phyloP scores from a whole-genome alignment of 2,888 invertebrate genomes.

The Odiellus spinosus region DNA sequence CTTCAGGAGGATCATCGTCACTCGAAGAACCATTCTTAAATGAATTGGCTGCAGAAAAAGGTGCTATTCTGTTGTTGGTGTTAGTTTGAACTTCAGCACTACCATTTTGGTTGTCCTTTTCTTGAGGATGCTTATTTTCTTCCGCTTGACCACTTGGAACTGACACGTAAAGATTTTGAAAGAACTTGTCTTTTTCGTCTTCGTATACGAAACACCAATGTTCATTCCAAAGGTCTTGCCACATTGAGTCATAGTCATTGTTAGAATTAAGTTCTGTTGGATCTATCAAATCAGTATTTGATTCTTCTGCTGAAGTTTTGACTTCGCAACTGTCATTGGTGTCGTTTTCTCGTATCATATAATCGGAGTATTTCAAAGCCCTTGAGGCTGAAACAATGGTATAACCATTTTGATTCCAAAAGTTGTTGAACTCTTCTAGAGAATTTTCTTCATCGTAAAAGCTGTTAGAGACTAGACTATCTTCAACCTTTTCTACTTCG shows the following conservation, averaged over 20 bases:
- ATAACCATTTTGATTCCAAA: constrained; percentile 1
- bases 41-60: too few relatives aligned
- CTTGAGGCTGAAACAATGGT: not conserved
- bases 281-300: not conserved
- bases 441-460: too few relatives aligned
- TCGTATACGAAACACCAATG: constrained; percentile 1
- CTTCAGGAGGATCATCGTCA: constrained; percentile 12
- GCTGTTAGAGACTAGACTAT: not conserved
- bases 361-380: not conserved
- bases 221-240: constrained; percentile 1
- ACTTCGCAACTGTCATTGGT: not conserved
- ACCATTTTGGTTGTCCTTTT: not conserved
- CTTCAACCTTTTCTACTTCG: too few relatives aligned
- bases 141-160: too few relatives aligned
- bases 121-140: too few relatives aligned
- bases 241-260: not conserved
- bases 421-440: not conserved
- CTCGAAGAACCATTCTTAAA: not conserved
- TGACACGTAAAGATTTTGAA: not conserved
- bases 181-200: not conserved
- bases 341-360: not conserved
- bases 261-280: not conserved
- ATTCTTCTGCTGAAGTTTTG: not conserved
- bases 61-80: too few relatives aligned
- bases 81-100: too few relatives aligned